Percentiles rank a stretch among this genome's conserved stretches.
Conservation (phyloP, 2,888 invertebrate genomes). For the Lottia gigantea region DNA sequence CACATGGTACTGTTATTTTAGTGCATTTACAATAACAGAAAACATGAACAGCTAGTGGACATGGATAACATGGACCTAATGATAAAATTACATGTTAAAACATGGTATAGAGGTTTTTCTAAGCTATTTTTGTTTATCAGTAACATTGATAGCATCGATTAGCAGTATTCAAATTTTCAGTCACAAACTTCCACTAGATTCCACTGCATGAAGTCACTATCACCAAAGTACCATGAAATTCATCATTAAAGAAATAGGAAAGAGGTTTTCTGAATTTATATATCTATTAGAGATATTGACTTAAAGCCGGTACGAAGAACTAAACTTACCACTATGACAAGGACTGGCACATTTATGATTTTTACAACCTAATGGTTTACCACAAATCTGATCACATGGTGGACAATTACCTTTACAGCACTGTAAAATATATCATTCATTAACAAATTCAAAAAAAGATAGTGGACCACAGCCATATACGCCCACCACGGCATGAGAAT, state of each 20-base stretch:
- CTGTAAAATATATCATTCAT: constrained; percentile 66
- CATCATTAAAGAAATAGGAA: neutral
- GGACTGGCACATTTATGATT: constrained; percentile 86
- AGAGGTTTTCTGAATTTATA: no score
- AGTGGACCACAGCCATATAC: no score
- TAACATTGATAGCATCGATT: no score
- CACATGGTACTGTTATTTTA: constrained; percentile 85
- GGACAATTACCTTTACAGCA: constrained; percentile 86
- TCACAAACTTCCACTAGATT: no score
- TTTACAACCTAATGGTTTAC: constrained; percentile 83
- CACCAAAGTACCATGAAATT: neutral
- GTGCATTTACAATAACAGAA: constrained; percentile 85
- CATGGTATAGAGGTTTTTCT: no score
- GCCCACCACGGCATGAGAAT: no score
- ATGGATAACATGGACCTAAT: constrained; percentile 83
- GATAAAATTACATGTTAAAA: neutral
- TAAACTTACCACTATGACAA: constrained; percentile 76
- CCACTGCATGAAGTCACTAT: no score
- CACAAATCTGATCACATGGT: constrained; percentile 74
- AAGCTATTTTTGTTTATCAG: no score
- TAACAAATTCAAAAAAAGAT: constrained; percentile 8
- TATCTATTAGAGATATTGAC: no score
- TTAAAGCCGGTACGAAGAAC: no score
- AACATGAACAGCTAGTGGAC: constrained; percentile 77
- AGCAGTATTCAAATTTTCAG: no score